Evolutionary conservation across 2,113 vertebrate species (phyloP).

Genomic region (Ochotona curzoniae): DNA sequence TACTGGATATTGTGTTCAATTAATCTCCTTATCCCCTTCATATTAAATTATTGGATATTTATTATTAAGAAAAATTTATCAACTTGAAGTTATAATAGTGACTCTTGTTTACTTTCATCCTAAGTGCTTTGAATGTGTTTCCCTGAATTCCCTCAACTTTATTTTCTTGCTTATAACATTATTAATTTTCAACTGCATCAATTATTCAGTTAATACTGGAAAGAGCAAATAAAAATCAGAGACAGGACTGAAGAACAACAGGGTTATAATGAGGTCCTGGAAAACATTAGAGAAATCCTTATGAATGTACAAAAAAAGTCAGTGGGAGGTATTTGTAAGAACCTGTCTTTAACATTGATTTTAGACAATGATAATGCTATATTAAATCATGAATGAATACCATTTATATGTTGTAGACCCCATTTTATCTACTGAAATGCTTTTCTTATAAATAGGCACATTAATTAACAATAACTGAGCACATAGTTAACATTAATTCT

Average conservation of each 20-base stretch:
- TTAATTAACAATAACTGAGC: too few relatives aligned
- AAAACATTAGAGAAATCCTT: neutral
- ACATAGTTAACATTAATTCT: conserved; percentile 17
- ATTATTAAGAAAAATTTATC: neutral
- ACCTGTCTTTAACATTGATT: neutral
- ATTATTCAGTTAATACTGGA: neutral
- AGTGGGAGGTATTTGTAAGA: neutral
- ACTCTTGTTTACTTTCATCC: neutral
- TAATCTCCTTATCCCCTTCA: neutral
- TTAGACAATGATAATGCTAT: neutral
- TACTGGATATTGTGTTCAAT: neutral
- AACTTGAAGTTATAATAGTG: conserved; percentile 15
- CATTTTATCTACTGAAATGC: neutral
- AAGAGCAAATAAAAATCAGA: neutral
- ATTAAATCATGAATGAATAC: neutral
- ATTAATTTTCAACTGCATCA: neutral
- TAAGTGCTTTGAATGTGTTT: neutral
- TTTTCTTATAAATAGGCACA: neutral
- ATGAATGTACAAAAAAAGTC: neutral
- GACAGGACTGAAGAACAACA: neutral
- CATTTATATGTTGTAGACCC: neutral
- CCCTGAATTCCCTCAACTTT: neutral
- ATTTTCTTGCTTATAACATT: neutral
- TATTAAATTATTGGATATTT: conserved; percentile 2
- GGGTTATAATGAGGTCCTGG: neutral